phyloP scores from a whole-genome alignment of 2,797 vertebrate genomes.

The Champsocephalus esox region DNA sequence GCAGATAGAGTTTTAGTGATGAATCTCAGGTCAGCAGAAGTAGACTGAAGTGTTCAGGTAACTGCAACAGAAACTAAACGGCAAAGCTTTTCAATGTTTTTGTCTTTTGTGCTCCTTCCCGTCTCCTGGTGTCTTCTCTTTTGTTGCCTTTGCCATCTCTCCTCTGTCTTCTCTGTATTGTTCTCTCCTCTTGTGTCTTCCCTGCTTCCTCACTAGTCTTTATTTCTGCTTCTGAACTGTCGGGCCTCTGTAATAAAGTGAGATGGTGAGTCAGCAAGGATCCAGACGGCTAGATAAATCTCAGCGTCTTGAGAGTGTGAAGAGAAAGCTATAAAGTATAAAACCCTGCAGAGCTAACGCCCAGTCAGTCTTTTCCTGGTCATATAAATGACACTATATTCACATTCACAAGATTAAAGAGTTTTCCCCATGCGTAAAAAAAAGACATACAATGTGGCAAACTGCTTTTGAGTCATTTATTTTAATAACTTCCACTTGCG shows the following conservation, averaged over 20 bases:
- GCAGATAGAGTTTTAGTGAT: conserved; percentile 37
- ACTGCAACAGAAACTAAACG: conserved; percentile 35
- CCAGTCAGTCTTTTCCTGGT: conserved; percentile 25
- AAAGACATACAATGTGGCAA: background rate
- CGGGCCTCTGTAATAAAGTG: conserved; percentile 40
- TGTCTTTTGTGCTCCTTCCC: background rate
- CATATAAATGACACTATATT: conserved; percentile 18
- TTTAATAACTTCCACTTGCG: background rate
- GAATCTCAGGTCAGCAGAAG: conserved; percentile 52
- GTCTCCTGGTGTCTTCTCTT: background rate
- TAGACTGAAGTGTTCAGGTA: conserved; percentile 26
- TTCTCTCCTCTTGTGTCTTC: background rate
- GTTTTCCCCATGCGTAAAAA: background rate
- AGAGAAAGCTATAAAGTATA: conserved; percentile 46
- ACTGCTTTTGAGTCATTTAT: background rate
- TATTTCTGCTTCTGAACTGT: conserved; percentile 32
- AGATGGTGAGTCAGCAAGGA: conserved; percentile 61
- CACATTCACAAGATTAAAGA: conserved; percentile 34
- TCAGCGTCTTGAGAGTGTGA: conserved; percentile 31
- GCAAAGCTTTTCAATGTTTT: background rate
- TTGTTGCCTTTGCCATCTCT: background rate
- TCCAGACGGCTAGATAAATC: conserved; percentile 54
- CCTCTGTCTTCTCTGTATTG: background rate
- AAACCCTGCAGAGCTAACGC: conserved; percentile 29
- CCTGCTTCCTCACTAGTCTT: conserved; percentile 15